phyloP scores from a whole-genome alignment of 2,113 vertebrate genomes.

The Malurus elegans region DNA sequence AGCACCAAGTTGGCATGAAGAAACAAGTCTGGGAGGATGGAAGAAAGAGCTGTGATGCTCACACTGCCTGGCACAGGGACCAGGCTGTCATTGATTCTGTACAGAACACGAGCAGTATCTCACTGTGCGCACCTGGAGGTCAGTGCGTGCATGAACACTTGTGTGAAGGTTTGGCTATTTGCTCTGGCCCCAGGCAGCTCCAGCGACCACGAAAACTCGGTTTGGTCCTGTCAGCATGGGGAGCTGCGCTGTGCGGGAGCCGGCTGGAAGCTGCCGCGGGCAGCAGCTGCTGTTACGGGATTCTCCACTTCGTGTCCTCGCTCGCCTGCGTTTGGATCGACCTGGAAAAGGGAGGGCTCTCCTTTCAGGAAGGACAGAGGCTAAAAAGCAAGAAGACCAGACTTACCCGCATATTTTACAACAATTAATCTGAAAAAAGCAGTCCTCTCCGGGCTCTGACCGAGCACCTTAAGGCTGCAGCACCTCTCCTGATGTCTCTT shows the following conservation, averaged over 20 bases:
- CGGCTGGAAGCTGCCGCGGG: background rate
- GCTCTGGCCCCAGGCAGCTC: background rate
- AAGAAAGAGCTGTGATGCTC: background rate
- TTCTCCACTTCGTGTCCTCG: conserved; percentile 47
- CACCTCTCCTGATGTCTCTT: background rate
- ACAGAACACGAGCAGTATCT: background rate
- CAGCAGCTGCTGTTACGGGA: background rate
- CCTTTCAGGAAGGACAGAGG: background rate
- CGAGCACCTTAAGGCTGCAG: background rate
- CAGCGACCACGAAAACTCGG: background rate
- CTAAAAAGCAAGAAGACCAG: background rate
- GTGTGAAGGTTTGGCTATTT: background rate
- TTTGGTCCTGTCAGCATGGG: accelerated
- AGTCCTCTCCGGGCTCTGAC: background rate
- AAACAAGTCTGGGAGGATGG: background rate
- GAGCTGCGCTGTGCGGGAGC: background rate
- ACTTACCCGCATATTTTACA: accelerated
- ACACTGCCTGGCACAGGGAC: too few relatives aligned
- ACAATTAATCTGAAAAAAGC: background rate
- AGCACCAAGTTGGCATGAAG: background rate
- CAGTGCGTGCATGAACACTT: accelerated
- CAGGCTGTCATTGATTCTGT: background rate
- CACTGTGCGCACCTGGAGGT: background rate
- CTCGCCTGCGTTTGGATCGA: background rate
- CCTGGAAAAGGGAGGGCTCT: background rate